Conservation (phyloP, 1,140 invertebrate genomes). For the Leptinotarsa texana region DNA sequence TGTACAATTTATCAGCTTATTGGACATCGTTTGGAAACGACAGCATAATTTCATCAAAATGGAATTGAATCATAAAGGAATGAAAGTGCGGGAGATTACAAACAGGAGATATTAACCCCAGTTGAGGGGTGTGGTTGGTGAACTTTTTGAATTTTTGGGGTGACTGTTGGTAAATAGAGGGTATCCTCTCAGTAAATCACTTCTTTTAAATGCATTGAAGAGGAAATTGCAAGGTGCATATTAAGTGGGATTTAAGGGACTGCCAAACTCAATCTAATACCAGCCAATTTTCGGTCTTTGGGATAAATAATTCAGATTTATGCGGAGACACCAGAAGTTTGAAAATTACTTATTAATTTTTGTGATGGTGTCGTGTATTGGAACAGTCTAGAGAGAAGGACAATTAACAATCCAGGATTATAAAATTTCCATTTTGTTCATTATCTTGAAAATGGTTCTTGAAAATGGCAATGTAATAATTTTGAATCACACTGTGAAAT, state of each 20-base stretch:
- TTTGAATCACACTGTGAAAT: too few relatives aligned
- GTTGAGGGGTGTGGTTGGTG: conserved; percentile 2
- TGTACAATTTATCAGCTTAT: not conserved
- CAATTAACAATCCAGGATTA: not conserved
- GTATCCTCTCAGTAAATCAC: conserved; percentile 24
- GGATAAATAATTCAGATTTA: conserved; percentile 15
- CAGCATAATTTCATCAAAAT: not conserved
- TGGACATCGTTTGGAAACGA: conserved; percentile 2
- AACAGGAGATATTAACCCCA: conserved; percentile 15
- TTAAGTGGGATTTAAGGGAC: conserved; percentile 24
- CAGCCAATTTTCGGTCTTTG: conserved; percentile 13
- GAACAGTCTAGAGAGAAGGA: not conserved
- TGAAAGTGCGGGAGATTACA: conserved; percentile 11
- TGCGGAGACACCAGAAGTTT: conserved; percentile 18
- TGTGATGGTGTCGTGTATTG: not conserved
- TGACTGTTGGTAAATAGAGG: conserved; percentile 25
- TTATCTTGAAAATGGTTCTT: too few relatives aligned
- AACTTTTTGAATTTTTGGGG: conserved; percentile 12
- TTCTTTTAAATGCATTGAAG: conserved; percentile 28
- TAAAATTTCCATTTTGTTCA: too few relatives aligned
- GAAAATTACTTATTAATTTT: conserved; percentile 17
- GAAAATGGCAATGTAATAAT: too few relatives aligned
- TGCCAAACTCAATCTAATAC: conserved; percentile 18
- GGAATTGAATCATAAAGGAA: conserved; percentile 13
- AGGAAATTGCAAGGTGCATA: conserved; percentile 29